Evolutionary conservation across 1,140 invertebrate species (phyloP), one percentile per base, ranked within the genome.

Genomic region (Portunus trituberculatus): DNA sequence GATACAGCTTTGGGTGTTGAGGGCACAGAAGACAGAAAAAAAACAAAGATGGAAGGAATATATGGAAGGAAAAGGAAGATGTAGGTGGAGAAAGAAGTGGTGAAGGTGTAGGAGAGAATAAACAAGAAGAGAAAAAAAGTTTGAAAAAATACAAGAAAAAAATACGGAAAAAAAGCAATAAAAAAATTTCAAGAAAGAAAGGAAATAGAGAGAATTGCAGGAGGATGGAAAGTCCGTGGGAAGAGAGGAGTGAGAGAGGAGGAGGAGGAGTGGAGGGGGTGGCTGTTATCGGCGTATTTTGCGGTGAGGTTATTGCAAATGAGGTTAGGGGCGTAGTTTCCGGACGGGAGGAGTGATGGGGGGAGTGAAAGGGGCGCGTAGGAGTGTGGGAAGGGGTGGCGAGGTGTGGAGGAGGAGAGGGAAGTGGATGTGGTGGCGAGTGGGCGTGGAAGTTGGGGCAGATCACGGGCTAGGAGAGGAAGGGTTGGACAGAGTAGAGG

Each of bases 301-400:
- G 67, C n/a, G 67, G 67, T 76, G 67, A 76, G 67, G 67, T 76
- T 76, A 76, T 76, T 76, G n/a, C 67, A n/a, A n/a, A 76, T 76
- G 67, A n/a, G 67, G 67, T 76, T 76, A 76, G 20, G 25, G 67
- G 25, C 20, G 67, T 76, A 76, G 67, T n/a, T 76, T 76, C 52
- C 52, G 52, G 52, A 59, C 12, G 20, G 52, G 20, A 20, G 10
- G 52, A 59, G 52, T 16, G 52, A 20, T 12, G 52, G 52, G 12
- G 52, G 52, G 52, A 20, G 52, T 16, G 52, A 10, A 59, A 20
- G 52, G 20, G 52, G 52, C 10, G 39, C 39, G 39, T 39, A 39
- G 39, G 39, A 39, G 39, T 39, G 39, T 39, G 39, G 39, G 39
- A 39, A 39, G 39, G 39, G 39, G 39, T 2, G 39, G 39, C 39